Percentiles rank a stretch among this genome's conserved stretches.
These are phyloP conservation scores for Drosophila quinaria DNA, from an alignment of 2,888 invertebrate genomes.

Conservation along the genomic window DNA sequence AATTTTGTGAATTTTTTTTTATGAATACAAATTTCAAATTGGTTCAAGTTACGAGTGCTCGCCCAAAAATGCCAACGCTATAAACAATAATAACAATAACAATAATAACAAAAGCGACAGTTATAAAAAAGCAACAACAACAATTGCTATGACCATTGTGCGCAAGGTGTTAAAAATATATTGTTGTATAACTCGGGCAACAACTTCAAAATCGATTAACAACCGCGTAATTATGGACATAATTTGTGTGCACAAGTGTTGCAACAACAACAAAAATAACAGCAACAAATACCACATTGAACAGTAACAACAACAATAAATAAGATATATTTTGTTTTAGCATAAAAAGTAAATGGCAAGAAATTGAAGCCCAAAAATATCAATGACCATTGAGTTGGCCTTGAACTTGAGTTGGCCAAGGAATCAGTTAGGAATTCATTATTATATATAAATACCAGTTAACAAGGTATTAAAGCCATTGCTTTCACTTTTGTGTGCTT, in stretches of 20 bases:
- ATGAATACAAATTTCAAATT: slow-evolving; percentile 53
- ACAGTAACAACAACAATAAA: slow-evolving; percentile 33
- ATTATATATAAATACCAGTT: neutral
- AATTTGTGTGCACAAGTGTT: slow-evolving; percentile 68
- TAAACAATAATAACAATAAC: slow-evolving; percentile 41
- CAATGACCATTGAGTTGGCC: slow-evolving; percentile 63
- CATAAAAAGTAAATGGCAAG: slow-evolving; percentile 69
- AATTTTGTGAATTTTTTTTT: slow-evolving; percentile 15
- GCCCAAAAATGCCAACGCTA: slow-evolving; percentile 63
- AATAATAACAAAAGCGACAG: slow-evolving; percentile 20
- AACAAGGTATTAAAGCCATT: neutral
- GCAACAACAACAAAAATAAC: slow-evolving; percentile 61
- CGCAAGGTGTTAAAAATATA: slow-evolving; percentile 75
- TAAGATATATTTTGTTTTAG: slow-evolving; percentile 9
- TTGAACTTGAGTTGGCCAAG: slow-evolving; percentile 69
- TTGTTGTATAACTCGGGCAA: slow-evolving; percentile 57
- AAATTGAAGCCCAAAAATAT: slow-evolving; percentile 52
- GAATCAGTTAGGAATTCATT: slow-evolving; percentile 17
- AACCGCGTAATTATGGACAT: slow-evolving; percentile 72
- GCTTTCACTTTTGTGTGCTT: slow-evolving; percentile 44
- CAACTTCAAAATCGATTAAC: slow-evolving; percentile 79
- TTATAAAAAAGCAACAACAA: slow-evolving; percentile 24
- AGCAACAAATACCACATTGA: slow-evolving; percentile 45
- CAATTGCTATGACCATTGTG: slow-evolving; percentile 55
- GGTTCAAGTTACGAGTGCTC: slow-evolving; percentile 52